Conservation (phyloP, 1,140 invertebrate species). For the Drosophila pallidifrons region DNA sequence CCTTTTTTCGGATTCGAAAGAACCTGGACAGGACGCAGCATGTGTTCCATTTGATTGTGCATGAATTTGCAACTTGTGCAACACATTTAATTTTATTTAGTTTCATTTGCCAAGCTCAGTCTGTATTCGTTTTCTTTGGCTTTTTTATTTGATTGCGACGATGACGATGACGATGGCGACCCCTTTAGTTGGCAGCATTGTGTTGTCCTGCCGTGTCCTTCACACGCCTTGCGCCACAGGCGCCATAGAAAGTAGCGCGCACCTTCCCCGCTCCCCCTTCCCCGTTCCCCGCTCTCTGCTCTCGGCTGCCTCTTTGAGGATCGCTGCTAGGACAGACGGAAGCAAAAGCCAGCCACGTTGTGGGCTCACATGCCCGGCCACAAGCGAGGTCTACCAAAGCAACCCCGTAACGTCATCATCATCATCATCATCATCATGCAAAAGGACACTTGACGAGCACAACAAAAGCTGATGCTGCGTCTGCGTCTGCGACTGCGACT, state of each 20-base stretch:
- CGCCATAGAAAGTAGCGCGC: slow-evolving; percentile 4
- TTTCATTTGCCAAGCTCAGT: slow-evolving; percentile 73
- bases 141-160: slow-evolving; percentile 31
- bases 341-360: slow-evolving; percentile 78
- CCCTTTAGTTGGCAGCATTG: slow-evolving; percentile 28
- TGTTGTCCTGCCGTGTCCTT: slow-evolving; percentile 48
- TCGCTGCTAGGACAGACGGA: slow-evolving; percentile 52
- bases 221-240: slow-evolving; percentile 66
- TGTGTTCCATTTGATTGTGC: slow-evolving; percentile 77
- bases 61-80: slow-evolving; percentile 77
- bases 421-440: slow-evolving; percentile 48
- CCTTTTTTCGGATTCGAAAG: background rate
- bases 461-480: slow-evolving; percentile 77
- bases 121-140: background rate
- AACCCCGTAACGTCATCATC: slow-evolving; percentile 61
- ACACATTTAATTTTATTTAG: slow-evolving; percentile 81
- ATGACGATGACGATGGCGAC: slow-evolving; percentile 53
- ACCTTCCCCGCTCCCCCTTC: background rate
- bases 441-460: slow-evolving; percentile 81
- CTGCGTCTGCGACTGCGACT: slow-evolving; percentile 41
- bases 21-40: slow-evolving; percentile 48
- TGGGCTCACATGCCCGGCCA: slow-evolving; percentile 77
- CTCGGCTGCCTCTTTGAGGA: slow-evolving; percentile 23
- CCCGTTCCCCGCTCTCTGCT: background rate
- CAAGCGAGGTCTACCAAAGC: slow-evolving; percentile 81